Evolutionary conservation across 2,113 vertebrate species (phyloP).

Genomic region (Tragulus kanchil): DNA sequence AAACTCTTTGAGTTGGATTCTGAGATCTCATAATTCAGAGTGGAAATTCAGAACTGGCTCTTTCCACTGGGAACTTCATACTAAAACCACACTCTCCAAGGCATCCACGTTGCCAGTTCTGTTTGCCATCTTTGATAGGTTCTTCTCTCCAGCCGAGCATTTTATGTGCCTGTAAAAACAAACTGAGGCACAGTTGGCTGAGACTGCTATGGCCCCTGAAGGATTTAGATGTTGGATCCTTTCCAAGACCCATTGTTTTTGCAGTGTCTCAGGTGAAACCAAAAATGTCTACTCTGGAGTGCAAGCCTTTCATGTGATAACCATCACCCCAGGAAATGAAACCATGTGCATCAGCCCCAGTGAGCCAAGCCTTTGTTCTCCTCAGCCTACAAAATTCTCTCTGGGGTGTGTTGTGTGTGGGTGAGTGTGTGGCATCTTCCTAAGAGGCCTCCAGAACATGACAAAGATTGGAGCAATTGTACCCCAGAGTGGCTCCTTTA

Average conservation of each 20-base stretch:
- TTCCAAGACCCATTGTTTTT: conserved; percentile 90
- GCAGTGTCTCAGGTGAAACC: conserved; percentile 90
- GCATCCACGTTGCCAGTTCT: conserved; percentile 1
- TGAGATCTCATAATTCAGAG: background rate
- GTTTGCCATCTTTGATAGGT: conserved; percentile 61
- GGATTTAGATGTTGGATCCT: conserved; percentile 87
- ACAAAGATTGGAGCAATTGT: conserved; percentile 69
- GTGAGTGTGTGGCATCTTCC: conserved; percentile 74
- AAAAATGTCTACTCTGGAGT: conserved; percentile 90
- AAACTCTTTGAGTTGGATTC: conserved; percentile 38
- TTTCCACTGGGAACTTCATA: conserved; percentile 46
- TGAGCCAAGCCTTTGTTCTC: conserved; percentile 88
- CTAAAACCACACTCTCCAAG: background rate
- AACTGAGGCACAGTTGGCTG: conserved; percentile 84
- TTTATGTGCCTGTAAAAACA: conserved; percentile 82
- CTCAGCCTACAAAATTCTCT: conserved; percentile 82
- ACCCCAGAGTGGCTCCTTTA: conserved; percentile 76
- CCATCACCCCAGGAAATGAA: conserved; percentile 91
- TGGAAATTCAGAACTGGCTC: conserved; percentile 7
- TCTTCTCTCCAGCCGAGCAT: conserved; percentile 73
- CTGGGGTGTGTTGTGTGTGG: conserved; percentile 63
- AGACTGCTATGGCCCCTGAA: conserved; percentile 86
- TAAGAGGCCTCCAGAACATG: conserved; percentile 77
- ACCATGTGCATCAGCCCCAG: conserved; percentile 88
- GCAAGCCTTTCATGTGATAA: conserved; percentile 88